Evolutionary conservation across 2,113 vertebrate species (phyloP).

Genomic region (Axis porcinus): DNA sequence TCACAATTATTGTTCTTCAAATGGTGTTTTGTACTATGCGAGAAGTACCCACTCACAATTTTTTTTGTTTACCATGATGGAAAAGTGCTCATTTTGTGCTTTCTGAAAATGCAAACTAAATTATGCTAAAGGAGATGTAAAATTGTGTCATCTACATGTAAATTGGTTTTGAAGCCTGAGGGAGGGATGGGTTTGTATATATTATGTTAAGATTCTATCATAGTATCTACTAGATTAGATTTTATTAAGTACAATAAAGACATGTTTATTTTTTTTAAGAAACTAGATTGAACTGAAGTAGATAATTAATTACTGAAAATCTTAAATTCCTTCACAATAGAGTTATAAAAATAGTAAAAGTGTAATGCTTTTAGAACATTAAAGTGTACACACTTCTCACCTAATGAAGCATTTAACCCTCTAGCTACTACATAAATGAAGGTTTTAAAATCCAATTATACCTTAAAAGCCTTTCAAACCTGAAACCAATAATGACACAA

Average conservation of each 20-base stretch:
- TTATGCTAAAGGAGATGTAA: slow-evolving; percentile 82
- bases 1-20: slow-evolving; percentile 39
- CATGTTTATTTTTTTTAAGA: slow-evolving; percentile 61
- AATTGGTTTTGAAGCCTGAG: slow-evolving; percentile 84
- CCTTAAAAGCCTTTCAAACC: slow-evolving; percentile 21
- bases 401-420: slow-evolving; percentile 37
- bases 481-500: neutral
- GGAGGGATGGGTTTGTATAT: slow-evolving; percentile 74
- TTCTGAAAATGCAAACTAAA: slow-evolving; percentile 82
- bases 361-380: slow-evolving; percentile 44
- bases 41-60: slow-evolving; percentile 27
- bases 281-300: slow-evolving; percentile 80
- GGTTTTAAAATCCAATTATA: slow-evolving; percentile 47
- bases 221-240: slow-evolving; percentile 79
- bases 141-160: slow-evolving; percentile 87
- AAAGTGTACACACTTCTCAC: neutral
- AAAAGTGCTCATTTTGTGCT: slow-evolving; percentile 70
- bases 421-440: slow-evolving; percentile 40
- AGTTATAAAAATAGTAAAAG: slow-evolving; percentile 39
- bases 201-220: slow-evolving; percentile 82
- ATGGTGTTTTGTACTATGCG: neutral
- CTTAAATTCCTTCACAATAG: slow-evolving; percentile 69
- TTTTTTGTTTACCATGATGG: slow-evolving; percentile 55
- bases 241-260: slow-evolving; percentile 85
- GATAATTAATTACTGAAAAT: slow-evolving; percentile 81